Conservation (phyloP, 2,797 vertebrate species). For the Champsocephalus gunnari region DNA sequence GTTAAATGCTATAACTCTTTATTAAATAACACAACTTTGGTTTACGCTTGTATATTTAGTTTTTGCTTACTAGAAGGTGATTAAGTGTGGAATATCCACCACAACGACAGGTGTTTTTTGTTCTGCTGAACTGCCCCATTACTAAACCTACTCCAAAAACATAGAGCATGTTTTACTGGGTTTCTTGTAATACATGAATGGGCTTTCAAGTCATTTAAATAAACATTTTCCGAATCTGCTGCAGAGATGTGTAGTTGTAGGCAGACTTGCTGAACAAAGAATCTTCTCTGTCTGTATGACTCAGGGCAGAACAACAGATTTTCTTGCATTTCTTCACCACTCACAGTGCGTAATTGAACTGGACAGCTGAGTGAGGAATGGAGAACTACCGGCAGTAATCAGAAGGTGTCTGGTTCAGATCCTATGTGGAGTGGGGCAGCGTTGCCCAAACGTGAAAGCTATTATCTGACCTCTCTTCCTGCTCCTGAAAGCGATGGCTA, state of each 20-base stretch:
- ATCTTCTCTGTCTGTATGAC: conserved; percentile 36
- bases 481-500: conserved; percentile 49
- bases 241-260: conserved; percentile 12
- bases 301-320: conserved; percentile 45
- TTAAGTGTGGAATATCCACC: no score
- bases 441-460: conserved; percentile 51
- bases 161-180: not conserved
- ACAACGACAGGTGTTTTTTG: no score
- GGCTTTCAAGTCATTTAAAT: not conserved
- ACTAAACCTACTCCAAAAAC: not conserved
- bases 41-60: no score
- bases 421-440: conserved; percentile 50
- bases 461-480: conserved; percentile 53
- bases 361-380: conserved; percentile 57
- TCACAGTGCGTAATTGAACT: conserved; percentile 49
- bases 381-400: conserved; percentile 63
- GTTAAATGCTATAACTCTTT: no score
- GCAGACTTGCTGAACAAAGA: conserved; percentile 15
- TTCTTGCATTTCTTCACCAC: conserved; percentile 32
- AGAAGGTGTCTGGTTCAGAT: conserved; percentile 65
- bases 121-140: no score
- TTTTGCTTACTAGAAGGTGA: no score
- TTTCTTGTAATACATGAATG: not conserved
- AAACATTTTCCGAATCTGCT: not conserved
- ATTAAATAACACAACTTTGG: no score